phyloP scores from a whole-genome alignment of 2,888 invertebrate genomes.

The Hecatera dysodea region DNA sequence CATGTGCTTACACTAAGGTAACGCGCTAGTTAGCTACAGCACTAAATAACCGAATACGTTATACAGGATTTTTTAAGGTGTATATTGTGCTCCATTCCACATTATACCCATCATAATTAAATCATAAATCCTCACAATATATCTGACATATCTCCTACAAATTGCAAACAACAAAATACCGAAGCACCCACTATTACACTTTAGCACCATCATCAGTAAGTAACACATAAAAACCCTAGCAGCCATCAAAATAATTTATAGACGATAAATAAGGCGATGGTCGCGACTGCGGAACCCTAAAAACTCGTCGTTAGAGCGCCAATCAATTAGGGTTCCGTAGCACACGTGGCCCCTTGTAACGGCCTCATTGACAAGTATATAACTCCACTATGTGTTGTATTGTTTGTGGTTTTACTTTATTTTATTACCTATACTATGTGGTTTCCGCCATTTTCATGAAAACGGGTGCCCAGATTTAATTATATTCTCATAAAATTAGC shows the following conservation, averaged over 20 bases:
- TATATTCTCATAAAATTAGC: too few species aligned
- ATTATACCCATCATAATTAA: constrained; percentile 2
- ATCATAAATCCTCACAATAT: constrained; percentile 32
- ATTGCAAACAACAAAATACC: constrained; percentile 22
- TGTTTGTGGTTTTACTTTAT: constrained; percentile 35
- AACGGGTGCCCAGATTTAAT: too few species aligned
- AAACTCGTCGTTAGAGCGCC: constrained; percentile 75
- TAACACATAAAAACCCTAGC: constrained; percentile 56
- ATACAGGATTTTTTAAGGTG: too few species aligned
- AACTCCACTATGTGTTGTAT: constrained; percentile 40
- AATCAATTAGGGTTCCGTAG: constrained; percentile 75
- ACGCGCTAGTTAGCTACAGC: too few species aligned
- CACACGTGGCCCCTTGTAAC: constrained; percentile 58
- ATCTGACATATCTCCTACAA: background rate
- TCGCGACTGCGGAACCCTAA: constrained; percentile 73
- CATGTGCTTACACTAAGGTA: too few species aligned
- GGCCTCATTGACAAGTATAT: constrained; percentile 66
- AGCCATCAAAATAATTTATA: constrained; percentile 76
- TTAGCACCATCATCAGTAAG: constrained; percentile 32
- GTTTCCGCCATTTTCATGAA: background rate
- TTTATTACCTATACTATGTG: background rate
- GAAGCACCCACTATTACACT: constrained; percentile 25
- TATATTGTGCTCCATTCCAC: background rate
- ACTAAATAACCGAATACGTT: too few species aligned
- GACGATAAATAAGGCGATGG: constrained; percentile 76